These are phyloP conservation scores for Octodon degus DNA, from an alignment of 2,113 vertebrate species.

Conservation along the genomic window DNA sequence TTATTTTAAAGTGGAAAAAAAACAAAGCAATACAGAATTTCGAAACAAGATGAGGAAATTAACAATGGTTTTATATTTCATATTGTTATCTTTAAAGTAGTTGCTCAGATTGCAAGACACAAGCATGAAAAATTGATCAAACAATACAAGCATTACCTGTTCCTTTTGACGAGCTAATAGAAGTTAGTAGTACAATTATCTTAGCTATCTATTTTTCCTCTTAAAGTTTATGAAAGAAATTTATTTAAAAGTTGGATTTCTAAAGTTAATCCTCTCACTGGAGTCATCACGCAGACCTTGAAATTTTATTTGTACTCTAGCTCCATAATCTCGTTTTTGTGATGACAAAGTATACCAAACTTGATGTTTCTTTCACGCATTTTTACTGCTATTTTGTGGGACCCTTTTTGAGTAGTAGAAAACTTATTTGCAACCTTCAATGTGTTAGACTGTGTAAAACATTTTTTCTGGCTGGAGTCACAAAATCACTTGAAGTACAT, in stretches of 20 bases:
- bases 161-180: too few species aligned
- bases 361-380: not conserved
- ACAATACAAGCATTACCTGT: too few species aligned
- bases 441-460: not conserved
- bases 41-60: too few species aligned
- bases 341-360: not conserved
- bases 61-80: too few species aligned
- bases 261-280: not conserved
- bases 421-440: constrained; percentile 15
- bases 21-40: too few species aligned
- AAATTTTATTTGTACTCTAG: not conserved
- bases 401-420: constrained; percentile 11
- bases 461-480: not conserved
- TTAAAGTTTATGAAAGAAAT: not conserved
- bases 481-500: not conserved
- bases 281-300: not conserved
- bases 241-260: not conserved
- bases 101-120: too few species aligned
- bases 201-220: not conserved
- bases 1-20: too few species aligned
- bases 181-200: too few species aligned
- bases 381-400: not conserved
- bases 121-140: too few species aligned
- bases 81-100: too few species aligned
- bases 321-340: constrained; percentile 10